Evolutionary conservation across 1,140 invertebrate genomes (phyloP), one percentile per base, ranked within the genome.

Genomic region (Hirudo medicinalis): DNA sequence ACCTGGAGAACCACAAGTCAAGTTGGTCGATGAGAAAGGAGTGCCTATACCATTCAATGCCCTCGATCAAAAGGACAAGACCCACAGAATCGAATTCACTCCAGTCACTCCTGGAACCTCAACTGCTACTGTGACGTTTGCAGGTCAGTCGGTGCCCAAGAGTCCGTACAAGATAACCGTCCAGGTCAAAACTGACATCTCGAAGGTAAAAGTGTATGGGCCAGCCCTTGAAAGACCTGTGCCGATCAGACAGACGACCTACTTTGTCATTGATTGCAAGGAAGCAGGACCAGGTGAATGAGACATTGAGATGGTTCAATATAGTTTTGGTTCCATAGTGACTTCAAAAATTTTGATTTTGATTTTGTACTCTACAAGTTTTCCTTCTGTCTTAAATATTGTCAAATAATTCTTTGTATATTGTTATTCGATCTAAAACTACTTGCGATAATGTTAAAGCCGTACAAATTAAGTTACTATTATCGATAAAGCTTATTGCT

Each of bases 61-160:
- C 9, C 87, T 86, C 29, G 89, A 92, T 76, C 90, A 91, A 77
- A 86, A 89, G 63, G 89, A 92, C 81, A 88, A 86, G 54, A 90
- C 89, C 0, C 91, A 90, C 75, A 3, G 40, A 27, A 43, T 68
- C 13, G 67, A 68, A 68, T 68, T 68, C 36, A 68, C 27, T 17
- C 67, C 67, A 27, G 22, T 36, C 25, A 43, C 40, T 27, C 22
- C 36, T 13, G 67, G 67, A 32, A 40, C 67, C 0, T 43, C n/a
- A 2, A 32, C 67, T 22, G 67, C 67, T 32, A 40, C 36, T 13
- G 67, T 68, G 22, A 36, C 67, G 22, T 68, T 29, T 36, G 36
- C 25, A 25, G 40, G 40, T 40, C 67, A 68, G 20, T 36, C 67
- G 36, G 67, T 68, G 22, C 67, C 67, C 22, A 68, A 68, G 67